phyloP scores from a whole-genome alignment of 2,888 invertebrate species.

The Lycophotia porphyrea region DNA sequence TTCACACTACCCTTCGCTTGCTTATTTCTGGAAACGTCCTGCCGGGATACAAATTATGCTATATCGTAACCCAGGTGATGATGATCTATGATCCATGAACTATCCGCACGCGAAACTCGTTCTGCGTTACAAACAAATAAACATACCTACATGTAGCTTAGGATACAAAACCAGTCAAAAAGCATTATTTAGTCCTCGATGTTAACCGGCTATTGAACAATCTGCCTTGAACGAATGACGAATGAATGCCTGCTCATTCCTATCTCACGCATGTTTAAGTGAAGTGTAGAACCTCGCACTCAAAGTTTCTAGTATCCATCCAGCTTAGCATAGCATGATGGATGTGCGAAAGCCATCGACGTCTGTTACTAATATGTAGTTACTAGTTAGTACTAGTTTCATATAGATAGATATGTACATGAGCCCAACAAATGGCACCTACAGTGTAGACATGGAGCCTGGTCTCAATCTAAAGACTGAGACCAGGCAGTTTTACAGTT shows the following conservation, averaged over 20 bases:
- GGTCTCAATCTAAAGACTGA: neutral
- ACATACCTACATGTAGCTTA: too few relatives aligned
- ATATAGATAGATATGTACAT: neutral
- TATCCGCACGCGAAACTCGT: too few relatives aligned
- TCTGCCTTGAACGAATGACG: neutral
- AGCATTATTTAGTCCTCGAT: neutral
- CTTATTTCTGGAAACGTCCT: too few relatives aligned
- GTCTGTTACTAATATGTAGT: constrained; percentile 15
- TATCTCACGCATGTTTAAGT: neutral
- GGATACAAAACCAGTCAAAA: neutral
- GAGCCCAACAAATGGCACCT: neutral
- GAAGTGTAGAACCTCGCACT: constrained; percentile 12
- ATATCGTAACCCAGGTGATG: too few relatives aligned
- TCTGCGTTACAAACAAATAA: too few relatives aligned
- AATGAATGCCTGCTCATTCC: neutral
- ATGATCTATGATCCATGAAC: too few relatives aligned
- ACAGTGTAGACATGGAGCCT: neutral
- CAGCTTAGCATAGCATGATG: constrained; percentile 15
- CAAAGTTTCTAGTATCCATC: neutral
- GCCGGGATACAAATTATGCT: too few relatives aligned
- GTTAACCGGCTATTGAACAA: neutral
- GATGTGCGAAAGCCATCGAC: constrained; percentile 22
- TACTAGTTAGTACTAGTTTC: constrained; percentile 19
- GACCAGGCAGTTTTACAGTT: neutral
- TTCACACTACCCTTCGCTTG: too few relatives aligned